Evolutionary conservation across 2,797 vertebrate genomes (phyloP).

Genomic region (Catamblyrhynchus diadema): DNA sequence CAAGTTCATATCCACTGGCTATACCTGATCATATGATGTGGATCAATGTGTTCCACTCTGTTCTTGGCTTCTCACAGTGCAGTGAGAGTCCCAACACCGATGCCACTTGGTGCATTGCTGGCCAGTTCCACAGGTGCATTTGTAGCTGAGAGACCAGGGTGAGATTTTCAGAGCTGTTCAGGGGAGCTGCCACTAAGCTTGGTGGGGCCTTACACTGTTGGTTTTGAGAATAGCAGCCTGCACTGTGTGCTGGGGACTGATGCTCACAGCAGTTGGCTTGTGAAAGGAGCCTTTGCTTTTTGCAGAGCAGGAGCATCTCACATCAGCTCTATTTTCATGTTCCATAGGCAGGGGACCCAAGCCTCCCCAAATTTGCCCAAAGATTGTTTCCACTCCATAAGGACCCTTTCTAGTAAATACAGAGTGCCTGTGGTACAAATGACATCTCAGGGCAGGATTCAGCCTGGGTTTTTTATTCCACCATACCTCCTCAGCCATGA

Average conservation of each 20-base stretch:
- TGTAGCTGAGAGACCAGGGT: not conserved
- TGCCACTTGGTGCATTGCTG: accelerated
- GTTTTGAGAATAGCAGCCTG: not conserved
- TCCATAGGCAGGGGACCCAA: not conserved
- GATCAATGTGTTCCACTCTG: not conserved
- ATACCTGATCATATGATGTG: not conserved
- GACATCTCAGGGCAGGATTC: not conserved
- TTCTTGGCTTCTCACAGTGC: not conserved
- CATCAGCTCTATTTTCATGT: not conserved
- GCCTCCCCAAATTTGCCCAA: not conserved
- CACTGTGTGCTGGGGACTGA: not conserved
- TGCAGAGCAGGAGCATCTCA: not conserved
- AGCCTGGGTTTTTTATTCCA: not conserved
- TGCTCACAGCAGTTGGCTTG: not conserved
- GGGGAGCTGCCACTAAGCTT: not conserved
- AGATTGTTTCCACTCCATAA: not conserved
- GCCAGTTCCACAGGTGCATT: not conserved
- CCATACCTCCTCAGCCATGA: not conserved
- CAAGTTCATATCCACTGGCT: not conserved
- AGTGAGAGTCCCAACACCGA: not conserved
- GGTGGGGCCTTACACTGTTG: not conserved
- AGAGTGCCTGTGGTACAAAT: not conserved
- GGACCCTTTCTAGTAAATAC: not conserved
- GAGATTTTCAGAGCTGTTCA: not conserved
- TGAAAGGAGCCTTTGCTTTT: not conserved